Percentiles rank a stretch among this genome's conserved stretches.
phyloP scores from a whole-genome alignment of 2,888 invertebrate genomes.

The Luperina nickerlii region DNA sequence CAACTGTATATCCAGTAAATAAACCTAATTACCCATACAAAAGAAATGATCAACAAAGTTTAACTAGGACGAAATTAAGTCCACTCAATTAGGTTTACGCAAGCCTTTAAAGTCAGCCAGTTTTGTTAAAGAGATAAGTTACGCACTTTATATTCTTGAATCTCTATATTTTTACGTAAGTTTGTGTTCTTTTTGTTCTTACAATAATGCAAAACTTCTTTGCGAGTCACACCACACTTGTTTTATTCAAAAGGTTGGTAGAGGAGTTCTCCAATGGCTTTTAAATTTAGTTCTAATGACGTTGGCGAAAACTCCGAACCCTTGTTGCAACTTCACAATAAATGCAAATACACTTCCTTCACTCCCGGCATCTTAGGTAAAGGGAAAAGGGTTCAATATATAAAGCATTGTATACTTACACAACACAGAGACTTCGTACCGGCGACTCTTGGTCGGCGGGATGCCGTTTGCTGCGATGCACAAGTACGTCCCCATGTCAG shows the following conservation, averaged over 20 bases:
- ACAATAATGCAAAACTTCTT: constrained; percentile 45
- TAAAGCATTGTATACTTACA: constrained; percentile 91
- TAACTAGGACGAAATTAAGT: constrained; percentile 72
- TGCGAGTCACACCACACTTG: constrained; percentile 41
- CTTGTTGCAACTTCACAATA: constrained; percentile 35
- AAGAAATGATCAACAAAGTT: constrained; percentile 71
- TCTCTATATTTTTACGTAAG: constrained; percentile 65
- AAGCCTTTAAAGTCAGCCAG: constrained; percentile 67
- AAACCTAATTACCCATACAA: constrained; percentile 66
- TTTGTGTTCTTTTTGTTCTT: constrained; percentile 48
- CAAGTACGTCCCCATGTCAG: constrained; percentile 96
- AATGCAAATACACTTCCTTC: constrained; percentile 38
- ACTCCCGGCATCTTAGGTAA: constrained; percentile 1
- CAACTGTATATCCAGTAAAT: constrained; percentile 50
- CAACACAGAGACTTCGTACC: constrained; percentile 94
- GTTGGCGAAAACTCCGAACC: constrained; percentile 17
- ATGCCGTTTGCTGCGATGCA: constrained; percentile 96
- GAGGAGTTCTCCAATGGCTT: constrained; percentile 26
- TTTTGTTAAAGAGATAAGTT: constrained; percentile 72
- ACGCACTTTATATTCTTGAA: constrained; percentile 69
- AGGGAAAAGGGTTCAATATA: constrained; percentile 3
- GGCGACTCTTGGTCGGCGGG: constrained; percentile 95
- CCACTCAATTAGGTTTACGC: constrained; percentile 72
- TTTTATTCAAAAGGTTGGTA: constrained; percentile 41
- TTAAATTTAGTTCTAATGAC: constrained; percentile 45